These are phyloP conservation scores for Dicyrtomina minuta DNA, from an alignment of 2,888 invertebrate genomes.

Conservation along the genomic window DNA sequence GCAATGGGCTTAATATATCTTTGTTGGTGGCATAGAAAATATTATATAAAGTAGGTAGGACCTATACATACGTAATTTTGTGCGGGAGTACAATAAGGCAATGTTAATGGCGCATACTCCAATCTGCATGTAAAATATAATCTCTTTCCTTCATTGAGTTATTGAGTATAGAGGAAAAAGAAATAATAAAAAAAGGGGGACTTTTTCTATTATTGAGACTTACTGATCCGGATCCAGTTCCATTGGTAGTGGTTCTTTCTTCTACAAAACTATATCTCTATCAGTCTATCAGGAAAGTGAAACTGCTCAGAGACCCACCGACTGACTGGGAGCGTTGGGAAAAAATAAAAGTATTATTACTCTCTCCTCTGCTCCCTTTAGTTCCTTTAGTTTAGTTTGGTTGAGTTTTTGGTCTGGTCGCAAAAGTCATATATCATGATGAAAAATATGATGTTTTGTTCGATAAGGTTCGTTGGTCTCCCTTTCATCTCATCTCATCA, in stretches of 20 bases:
- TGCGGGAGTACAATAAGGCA: too few species aligned
- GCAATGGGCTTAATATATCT: too few species aligned
- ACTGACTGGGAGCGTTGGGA: constrained; percentile 5
- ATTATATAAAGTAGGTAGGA: too few species aligned
- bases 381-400: neutral
- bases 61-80: too few species aligned
- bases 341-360: constrained; percentile 22
- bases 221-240: constrained; percentile 13
- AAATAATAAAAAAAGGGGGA: constrained; percentile 7
- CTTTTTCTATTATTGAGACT: constrained; percentile 19
- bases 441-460: constrained; percentile 25
- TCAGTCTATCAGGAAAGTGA: too few species aligned
- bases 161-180: neutral
- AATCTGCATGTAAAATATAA: too few species aligned
- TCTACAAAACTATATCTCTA: too few species aligned
- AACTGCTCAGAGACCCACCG: too few species aligned
- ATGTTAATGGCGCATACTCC: too few species aligned
- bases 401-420: neutral
- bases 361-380: neutral
- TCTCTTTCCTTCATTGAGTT: too few species aligned
- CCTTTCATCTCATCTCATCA: constrained; percentile 18
- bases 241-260: too few species aligned
- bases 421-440: constrained; percentile 19
- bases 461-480: constrained; percentile 26
- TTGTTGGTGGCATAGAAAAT: too few species aligned